A percentile compares a stretch with the other conserved stretches of the same genome.
These are phyloP conservation scores for Uromys caudimaculatus DNA, from an alignment of 2,797 vertebrate genomes.

Conservation along the genomic window DNA sequence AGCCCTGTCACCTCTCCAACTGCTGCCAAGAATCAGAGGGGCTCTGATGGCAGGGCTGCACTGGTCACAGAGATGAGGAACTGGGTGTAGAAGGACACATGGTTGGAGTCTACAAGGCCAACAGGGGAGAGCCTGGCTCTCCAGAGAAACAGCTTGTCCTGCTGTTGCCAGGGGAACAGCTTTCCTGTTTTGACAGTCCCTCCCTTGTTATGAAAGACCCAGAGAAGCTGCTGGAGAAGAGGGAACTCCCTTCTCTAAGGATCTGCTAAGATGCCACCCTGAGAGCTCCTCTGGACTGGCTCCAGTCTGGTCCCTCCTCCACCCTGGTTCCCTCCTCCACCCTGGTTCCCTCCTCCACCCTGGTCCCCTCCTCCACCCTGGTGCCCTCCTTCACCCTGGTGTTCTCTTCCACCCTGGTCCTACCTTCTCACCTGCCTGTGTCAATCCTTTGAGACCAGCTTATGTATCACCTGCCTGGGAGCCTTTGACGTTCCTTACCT, in stretches of 20 bases:
- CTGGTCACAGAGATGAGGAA: accelerated
- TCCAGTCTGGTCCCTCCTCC: no score
- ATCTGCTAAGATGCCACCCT: neutral
- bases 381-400: neutral
- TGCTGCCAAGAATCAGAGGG: accelerated
- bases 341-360: no score
- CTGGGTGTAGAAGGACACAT: neutral
- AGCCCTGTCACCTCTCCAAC: neutral
- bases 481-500: neutral
- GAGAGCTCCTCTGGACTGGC: no score
- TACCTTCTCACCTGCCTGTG: neutral
- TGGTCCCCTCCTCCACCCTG: neutral
- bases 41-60: neutral
- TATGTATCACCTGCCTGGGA: neutral
- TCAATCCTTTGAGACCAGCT: neutral
- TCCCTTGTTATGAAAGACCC: neutral
- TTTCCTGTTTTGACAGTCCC: no score
- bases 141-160: neutral
- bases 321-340: no score
- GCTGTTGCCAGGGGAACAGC: neutral
- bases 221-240: neutral
- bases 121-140: accelerated
- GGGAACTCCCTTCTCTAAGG: neutral
- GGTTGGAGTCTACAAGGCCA: accelerated
- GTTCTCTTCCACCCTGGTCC: neutral